Base-by-base conservation (phyloP, 2,113 vertebrate species). In the Leuciscus idus region DNA sequence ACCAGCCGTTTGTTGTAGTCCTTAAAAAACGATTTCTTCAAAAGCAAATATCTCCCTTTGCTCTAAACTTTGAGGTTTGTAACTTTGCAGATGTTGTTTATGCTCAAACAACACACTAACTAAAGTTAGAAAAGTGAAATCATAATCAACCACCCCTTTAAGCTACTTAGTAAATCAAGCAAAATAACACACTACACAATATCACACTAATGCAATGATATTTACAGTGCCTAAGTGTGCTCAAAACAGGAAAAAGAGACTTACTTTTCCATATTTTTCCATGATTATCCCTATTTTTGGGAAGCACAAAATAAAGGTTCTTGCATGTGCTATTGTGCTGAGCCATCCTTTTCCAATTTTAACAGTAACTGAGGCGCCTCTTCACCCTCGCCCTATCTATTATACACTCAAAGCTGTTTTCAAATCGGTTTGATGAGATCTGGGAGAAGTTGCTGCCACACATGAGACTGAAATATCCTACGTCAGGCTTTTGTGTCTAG, bases 401-500 rank as follows among this genome's bases (percentile, higher is more conserved):
- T 66, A 28, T 46, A 66, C 39, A 48, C 79, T 80, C 55, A 61
- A 80, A 78, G 76, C 76, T 79, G 59, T 66, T 81, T 9, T 81
- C 59, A 81, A 46, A 68, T 82, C 78, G 64, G 57, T 82, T 82
- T 50, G 80, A 82, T 68, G 28, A 68, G 62, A 82, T 50, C 43
- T 68, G n/a, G 80, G 80, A 82, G 43, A 82, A 68, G 43, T 6
- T 68, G 61, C 64, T 68, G 62, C 80, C 80, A 82, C 62, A 33
- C 61, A 79, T 61, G 62, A 82, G 62, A 82, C 39, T 50, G 80
- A 82, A 82, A 82, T 82, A 50, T 68, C 62, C 43, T 23, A 13
- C 28, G 6, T 82, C 80, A 68, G 80, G 80, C 62, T 82, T 82
- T 82, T 82, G 43, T 82, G 62, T 82, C 62, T 66, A 66, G 61